Conservation (phyloP, 2,113 vertebrate species). For the Proteles cristata region DNA sequence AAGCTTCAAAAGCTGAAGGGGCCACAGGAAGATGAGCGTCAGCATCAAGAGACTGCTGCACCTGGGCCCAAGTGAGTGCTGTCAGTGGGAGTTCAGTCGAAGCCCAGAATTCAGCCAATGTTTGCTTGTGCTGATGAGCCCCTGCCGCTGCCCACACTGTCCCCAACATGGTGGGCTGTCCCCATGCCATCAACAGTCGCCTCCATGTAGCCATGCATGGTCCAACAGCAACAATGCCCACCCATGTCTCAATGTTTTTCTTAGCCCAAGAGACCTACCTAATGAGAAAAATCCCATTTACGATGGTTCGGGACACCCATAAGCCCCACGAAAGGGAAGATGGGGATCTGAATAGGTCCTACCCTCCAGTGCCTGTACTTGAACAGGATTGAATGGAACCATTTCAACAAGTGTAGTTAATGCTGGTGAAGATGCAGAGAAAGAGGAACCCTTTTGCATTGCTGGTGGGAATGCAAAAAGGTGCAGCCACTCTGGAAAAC, state of each 20-base stretch:
- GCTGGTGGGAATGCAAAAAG: too few relatives aligned
- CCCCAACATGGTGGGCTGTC: not conserved
- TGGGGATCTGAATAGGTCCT: not conserved
- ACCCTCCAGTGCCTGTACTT: not conserved
- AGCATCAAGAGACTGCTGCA: not conserved
- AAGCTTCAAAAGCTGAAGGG: not conserved
- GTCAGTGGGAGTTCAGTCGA: not conserved
- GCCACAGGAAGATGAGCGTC: not conserved
- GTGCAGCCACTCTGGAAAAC: too few relatives aligned
- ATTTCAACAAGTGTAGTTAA: not conserved
- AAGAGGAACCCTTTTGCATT: too few relatives aligned
- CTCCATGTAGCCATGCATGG: not conserved
- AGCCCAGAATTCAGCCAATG: not conserved
- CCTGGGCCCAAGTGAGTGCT: not conserved
- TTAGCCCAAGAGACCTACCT: not conserved
- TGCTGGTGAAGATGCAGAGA: too few relatives aligned
- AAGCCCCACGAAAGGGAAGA: not conserved
- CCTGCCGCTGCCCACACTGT: not conserved
- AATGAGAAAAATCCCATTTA: not conserved
- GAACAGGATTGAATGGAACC: not conserved
- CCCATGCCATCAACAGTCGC: not conserved
- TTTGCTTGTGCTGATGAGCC: not conserved
- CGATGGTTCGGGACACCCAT: not conserved
- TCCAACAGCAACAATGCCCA: not conserved
- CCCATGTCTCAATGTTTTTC: not conserved